These are phyloP conservation scores for Tromatobia lineatoria DNA, from an alignment of 2,888 invertebrate species.

Conservation along the genomic window DNA sequence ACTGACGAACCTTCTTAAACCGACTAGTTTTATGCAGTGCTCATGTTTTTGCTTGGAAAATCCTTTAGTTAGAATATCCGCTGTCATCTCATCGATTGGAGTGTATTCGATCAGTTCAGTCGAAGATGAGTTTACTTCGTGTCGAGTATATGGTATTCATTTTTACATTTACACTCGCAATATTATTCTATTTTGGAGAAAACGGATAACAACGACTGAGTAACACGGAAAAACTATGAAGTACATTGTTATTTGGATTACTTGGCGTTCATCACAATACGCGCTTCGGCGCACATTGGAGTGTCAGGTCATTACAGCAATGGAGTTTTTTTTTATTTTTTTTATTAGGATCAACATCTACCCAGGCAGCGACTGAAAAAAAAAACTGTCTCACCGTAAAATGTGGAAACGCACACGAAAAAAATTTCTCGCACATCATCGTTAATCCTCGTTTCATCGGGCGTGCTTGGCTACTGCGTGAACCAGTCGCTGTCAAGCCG, in stretches of 20 bases:
- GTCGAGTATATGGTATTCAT: neutral
- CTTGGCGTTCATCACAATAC: neutral
- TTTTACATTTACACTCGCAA: neutral
- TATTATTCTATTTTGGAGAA: neutral
- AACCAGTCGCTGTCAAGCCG: conserved; percentile 11
- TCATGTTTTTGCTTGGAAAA: no score
- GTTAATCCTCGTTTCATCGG: conserved; percentile 64
- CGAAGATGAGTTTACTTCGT: neutral
- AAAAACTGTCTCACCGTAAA: conserved; percentile 30
- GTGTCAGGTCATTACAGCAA: conserved; percentile 16
- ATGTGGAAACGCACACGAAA: conserved; percentile 33
- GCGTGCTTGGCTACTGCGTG: conserved; percentile 42
- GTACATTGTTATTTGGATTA: neutral
- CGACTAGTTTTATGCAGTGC: no score
- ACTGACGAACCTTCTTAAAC: no score
- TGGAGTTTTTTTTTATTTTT: conserved; percentile 13
- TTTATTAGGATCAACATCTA: conserved; percentile 10
- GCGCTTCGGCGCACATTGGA: neutral
- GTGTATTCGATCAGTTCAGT: no score
- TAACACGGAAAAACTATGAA: neutral
- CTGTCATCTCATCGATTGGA: no score
- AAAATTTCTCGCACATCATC: conserved; percentile 54
- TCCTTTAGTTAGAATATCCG: no score
- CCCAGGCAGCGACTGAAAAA: neutral
- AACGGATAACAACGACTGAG: neutral